Conservation (phyloP, 2,888 invertebrate species). For the Plebejus melissa region DNA sequence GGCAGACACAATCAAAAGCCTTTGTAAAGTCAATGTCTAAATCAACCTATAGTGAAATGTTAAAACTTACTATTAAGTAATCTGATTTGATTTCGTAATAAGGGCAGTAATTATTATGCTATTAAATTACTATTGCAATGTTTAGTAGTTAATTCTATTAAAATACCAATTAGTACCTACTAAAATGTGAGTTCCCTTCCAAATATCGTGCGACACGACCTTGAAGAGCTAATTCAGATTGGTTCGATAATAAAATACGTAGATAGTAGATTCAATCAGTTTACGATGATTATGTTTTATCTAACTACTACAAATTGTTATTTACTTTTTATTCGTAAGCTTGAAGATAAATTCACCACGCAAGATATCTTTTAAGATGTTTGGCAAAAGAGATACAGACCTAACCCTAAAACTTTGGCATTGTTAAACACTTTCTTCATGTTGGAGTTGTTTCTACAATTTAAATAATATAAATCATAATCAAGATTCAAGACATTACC, state of each 20-base stretch:
- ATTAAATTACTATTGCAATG: not conserved
- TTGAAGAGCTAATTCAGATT: slow-evolving; percentile 2
- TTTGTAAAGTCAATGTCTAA: not conserved
- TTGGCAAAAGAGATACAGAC: not conserved
- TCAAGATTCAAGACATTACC: too few relatives aligned
- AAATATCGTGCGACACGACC: not conserved
- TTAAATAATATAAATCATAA: too few relatives aligned
- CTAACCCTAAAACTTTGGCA: too few relatives aligned
- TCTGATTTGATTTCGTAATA: not conserved
- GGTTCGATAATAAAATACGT: not conserved
- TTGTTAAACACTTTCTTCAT: too few relatives aligned
- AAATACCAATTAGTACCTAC: not conserved
- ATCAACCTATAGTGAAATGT: not conserved
- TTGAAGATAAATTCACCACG: not conserved
- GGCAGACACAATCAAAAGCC: not conserved
- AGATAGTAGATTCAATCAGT: not conserved
- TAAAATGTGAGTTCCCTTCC: not conserved
- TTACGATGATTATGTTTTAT: not conserved
- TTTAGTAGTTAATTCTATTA: not conserved
- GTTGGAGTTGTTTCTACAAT: too few relatives aligned
- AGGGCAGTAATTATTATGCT: not conserved
- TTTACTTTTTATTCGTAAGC: not conserved
- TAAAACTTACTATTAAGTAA: too few relatives aligned
- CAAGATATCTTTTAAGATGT: not conserved
- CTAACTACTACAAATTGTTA: not conserved